Conservation (phyloP, 2,888 invertebrate genomes). For the Oligia strigilis region DNA sequence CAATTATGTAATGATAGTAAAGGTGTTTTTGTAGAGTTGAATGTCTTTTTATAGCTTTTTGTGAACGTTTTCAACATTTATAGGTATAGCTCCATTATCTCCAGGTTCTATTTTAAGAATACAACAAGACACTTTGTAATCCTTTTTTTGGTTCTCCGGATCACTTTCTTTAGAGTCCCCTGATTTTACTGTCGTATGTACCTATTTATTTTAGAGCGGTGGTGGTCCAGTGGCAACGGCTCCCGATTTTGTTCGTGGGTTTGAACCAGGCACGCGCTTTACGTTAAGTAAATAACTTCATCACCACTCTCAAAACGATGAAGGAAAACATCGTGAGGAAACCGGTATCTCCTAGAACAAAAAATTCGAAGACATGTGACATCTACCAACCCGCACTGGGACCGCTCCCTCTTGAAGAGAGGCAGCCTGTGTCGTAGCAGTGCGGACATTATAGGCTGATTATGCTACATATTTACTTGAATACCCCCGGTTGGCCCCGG, state of each 20-base stretch:
- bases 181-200: too few species aligned
- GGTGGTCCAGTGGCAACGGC: not conserved
- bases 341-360: too few species aligned
- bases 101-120: not conserved
- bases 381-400: not conserved
- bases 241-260: too few species aligned
- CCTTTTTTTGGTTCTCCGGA: not conserved
- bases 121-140: not conserved
- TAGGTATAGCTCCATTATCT: not conserved
- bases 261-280: too few species aligned
- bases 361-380: too few species aligned
- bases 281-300: not conserved
- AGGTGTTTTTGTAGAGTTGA: not conserved
- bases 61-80: not conserved
- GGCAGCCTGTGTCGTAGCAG: not conserved
- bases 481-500: not conserved
- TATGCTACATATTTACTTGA: not conserved
- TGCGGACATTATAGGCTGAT: not conserved
- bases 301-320: not conserved
- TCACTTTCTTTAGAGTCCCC: too few species aligned
- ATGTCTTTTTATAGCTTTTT: not conserved
- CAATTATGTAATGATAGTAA: slow-evolving; percentile 4
- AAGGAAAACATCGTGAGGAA: not conserved
- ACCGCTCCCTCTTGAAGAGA: not conserved
- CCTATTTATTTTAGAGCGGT: not conserved